Base-by-base conservation (phyloP, 2,113 vertebrate genomes). In the Epinephelus moara region DNA sequence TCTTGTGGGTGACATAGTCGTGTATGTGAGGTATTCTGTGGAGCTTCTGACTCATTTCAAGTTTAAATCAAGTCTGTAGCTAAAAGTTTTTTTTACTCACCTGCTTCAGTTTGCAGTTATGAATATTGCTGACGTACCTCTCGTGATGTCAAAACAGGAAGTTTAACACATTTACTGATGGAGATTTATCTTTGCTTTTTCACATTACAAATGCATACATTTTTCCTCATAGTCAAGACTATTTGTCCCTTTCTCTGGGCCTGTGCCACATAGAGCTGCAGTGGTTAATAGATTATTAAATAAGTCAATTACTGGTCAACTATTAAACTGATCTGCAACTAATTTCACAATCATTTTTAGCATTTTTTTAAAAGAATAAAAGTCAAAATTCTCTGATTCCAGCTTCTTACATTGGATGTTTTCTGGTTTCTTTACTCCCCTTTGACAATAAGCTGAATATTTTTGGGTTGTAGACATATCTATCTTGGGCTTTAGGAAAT, bases 81-180 rank as follows among this genome's bases (percentile, higher is more conserved):
- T 55, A 10, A 53, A 53, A 3, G 19, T n/a, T n/a, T 55, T n/a
- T 55, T 53, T 53, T 55, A 45, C 14, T 15, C 21, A 47, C 12
- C 9, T 52, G 10, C 21, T 33, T 67, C 15, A 27, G 19, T 37
- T 72, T 66, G 25, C 6, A 21, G 23, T 1, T 12, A 55, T 27
- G 19, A 66, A 42, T 71, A 30, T 45, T 75, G 21, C 37, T 8
- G 33, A 62, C 1, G 33, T 37, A 37, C 19, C 33, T 18, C 3
- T 83, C 25, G 37, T 75, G 47, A 55, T 23, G 1, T 57, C 25
- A 12, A 27, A 50, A 27, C 9, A 50, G 64, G 25, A 19, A 17
- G 45, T 83, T 70, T 75, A 0, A 45, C 2, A 59, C 17, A 42
- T 79, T 79, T 40, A 13, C 45, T 45, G n/a, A 72, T 61, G 8